Evolutionary conservation across 2,888 invertebrate species (phyloP).

Genomic region (Polyploca ridens): DNA sequence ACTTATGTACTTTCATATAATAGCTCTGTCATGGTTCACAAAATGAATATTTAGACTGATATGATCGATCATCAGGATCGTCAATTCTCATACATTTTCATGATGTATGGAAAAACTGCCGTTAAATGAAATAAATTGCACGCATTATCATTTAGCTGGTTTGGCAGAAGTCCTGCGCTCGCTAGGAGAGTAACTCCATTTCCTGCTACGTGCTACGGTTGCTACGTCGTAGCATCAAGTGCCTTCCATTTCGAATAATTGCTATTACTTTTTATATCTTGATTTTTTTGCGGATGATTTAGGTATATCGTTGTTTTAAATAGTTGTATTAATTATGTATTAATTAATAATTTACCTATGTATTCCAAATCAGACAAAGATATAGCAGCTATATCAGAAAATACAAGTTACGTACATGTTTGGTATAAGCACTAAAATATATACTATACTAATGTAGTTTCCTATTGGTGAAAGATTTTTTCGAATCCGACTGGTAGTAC

Average conservation of each 20-base stretch:
- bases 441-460: too few species aligned
- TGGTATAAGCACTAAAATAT: too few species aligned
- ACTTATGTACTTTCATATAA: background rate
- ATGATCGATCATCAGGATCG: background rate
- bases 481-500: too few species aligned
- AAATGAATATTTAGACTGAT: background rate
- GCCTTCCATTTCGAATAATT: constrained; percentile 66
- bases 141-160: constrained; percentile 73
- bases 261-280: constrained; percentile 34
- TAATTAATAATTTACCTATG: too few species aligned
- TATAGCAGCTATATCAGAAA: too few species aligned
- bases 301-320: too few species aligned
- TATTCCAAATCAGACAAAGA: too few species aligned
- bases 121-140: constrained; percentile 54
- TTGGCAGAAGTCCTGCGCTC: constrained; percentile 69
- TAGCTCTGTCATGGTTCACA: background rate
- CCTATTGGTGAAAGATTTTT: too few species aligned
- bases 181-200: constrained; percentile 73
- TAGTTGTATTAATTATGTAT: too few species aligned
- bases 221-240: constrained; percentile 61
- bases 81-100: too few species aligned
- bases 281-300: too few species aligned
- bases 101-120: background rate
- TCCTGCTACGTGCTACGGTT: constrained; percentile 75
- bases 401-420: too few species aligned